Evolutionary conservation across 2,797 vertebrate species (phyloP).

Genomic region (Megaceryle alcyon): DNA sequence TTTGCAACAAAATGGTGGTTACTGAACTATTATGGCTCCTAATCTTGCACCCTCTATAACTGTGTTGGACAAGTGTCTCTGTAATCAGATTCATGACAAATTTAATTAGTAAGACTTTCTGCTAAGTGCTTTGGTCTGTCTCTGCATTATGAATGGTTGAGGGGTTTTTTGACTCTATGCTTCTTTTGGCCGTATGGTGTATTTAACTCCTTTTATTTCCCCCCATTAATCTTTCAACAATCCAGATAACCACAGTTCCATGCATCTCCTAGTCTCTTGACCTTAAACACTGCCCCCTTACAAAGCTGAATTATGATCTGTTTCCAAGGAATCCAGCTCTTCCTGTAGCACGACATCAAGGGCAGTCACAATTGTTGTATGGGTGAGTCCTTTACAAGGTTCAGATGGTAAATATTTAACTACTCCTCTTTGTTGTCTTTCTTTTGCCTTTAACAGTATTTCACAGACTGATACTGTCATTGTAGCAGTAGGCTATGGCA

Average conservation of each 20-base stretch:
- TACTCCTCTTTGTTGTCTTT: not conserved
- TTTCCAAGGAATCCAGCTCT: not conserved
- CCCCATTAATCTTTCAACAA: not conserved
- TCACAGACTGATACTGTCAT: not conserved
- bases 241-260: not conserved
- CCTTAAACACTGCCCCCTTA: not conserved
- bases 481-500: not conserved
- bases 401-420: conserved; percentile 54
- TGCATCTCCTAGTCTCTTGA: not conserved
- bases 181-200: not conserved
- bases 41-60: not conserved
- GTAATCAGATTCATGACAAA: not conserved
- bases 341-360: not conserved
- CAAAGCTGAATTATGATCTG: not conserved
- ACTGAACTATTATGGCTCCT: not conserved
- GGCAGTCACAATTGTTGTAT: not conserved
- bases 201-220: not conserved
- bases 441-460: not conserved
- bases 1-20: not conserved
- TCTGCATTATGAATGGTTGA: not conserved
- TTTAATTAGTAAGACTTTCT: not conserved
- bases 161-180: not conserved
- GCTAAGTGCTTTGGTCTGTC: not conserved
- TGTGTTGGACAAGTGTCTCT: not conserved
- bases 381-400: not conserved